phyloP scores from a whole-genome alignment of 2,888 invertebrate species.

The Cantharis nigra region DNA sequence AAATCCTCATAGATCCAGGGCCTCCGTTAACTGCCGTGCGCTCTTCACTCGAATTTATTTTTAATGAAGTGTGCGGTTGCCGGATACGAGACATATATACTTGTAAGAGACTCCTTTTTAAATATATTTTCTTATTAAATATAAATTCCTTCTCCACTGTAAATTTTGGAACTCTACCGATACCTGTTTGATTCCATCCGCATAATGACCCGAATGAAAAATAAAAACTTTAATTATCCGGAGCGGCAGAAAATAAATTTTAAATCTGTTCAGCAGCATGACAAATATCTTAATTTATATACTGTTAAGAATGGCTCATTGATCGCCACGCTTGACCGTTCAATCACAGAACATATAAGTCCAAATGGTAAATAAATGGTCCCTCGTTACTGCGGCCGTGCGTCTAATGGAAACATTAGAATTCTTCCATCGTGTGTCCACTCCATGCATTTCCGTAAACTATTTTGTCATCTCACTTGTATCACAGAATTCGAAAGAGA shows the following conservation, averaged over 20 bases:
- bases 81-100: constrained; percentile 31
- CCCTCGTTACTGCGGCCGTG: constrained; percentile 30
- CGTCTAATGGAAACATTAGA: constrained; percentile 27
- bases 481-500: constrained; percentile 25
- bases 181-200: background rate
- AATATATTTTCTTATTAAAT: constrained; percentile 12
- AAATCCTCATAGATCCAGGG: constrained; percentile 56
- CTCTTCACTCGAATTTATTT: constrained; percentile 58
- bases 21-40: constrained; percentile 52
- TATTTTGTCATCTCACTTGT: constrained; percentile 22
- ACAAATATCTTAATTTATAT: constrained; percentile 44
- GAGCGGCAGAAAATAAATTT: background rate
- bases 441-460: constrained; percentile 21
- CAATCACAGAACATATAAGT: constrained; percentile 30
- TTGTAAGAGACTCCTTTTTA: constrained; percentile 2
- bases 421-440: constrained; percentile 28
- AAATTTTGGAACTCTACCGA: background rate
- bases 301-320: constrained; percentile 42
- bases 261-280: constrained; percentile 6
- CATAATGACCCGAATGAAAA: too few species aligned
- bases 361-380: constrained; percentile 34
- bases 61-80: constrained; percentile 59
- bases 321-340: constrained; percentile 35
- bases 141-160: background rate
- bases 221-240: background rate